Conservation (phyloP, 2,888 invertebrate genomes). For the Tachina lurida region DNA sequence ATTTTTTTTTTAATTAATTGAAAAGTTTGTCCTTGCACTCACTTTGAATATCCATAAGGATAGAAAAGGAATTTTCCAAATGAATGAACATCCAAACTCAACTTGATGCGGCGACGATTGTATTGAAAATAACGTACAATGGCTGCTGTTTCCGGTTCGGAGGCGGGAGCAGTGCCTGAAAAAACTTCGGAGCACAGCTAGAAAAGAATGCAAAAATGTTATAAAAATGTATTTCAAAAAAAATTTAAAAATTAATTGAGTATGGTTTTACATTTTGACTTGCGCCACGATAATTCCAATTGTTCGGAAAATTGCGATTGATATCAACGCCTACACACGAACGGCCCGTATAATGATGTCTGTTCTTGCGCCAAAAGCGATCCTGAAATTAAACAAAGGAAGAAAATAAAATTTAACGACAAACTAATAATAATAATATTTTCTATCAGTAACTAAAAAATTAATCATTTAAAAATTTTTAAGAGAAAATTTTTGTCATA, state of each 20-base stretch:
- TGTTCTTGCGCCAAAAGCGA: slow-evolving; percentile 88
- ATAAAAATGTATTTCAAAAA: slow-evolving; percentile 66
- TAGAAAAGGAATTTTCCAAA: slow-evolving; percentile 83
- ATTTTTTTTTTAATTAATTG: slow-evolving; percentile 48
- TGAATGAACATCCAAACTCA: slow-evolving; percentile 82
- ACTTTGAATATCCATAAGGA: slow-evolving; percentile 82
- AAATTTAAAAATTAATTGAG: background rate
- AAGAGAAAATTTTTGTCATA: no score
- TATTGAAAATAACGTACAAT: slow-evolving; percentile 79
- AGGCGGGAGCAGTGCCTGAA: slow-evolving; percentile 79
- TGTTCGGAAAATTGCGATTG: slow-evolving; percentile 89
- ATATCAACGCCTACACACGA: slow-evolving; percentile 88
- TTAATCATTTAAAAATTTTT: no score
- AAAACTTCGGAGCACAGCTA: slow-evolving; percentile 82
- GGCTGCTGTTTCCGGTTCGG: slow-evolving; percentile 81
- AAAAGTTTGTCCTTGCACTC: slow-evolving; percentile 55
- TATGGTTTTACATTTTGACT: slow-evolving; percentile 81
- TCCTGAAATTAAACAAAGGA: slow-evolving; percentile 74
- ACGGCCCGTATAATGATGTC: slow-evolving; percentile 83
- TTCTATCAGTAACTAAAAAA: no score
- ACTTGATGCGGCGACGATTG: slow-evolving; percentile 81
- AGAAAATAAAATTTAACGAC: background rate
- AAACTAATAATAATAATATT: background rate
- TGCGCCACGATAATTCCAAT: slow-evolving; percentile 86
- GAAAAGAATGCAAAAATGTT: slow-evolving; percentile 18